Evolutionary conservation across 1,140 invertebrate genomes (phyloP).

Genomic region (Daktulosphaira vitifoliae): DNA sequence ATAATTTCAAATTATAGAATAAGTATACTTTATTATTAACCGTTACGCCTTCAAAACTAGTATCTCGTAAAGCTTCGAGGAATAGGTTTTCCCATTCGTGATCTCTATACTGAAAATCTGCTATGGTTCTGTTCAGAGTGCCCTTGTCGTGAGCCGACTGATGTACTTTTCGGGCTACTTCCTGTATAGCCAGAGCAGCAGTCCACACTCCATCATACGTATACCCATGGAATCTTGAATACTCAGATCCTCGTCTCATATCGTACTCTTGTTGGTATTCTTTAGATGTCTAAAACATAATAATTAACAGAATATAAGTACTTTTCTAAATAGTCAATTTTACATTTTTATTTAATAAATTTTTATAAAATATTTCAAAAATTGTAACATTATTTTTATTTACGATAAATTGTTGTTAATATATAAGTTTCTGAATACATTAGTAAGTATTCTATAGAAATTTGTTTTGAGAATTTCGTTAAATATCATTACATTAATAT

Average conservation of each 20-base stretch:
- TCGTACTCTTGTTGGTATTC: constrained; percentile 83
- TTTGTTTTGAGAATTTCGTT: too few relatives aligned
- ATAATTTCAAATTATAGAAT: too few relatives aligned
- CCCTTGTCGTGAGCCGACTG: constrained; percentile 40
- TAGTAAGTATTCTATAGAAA: too few relatives aligned
- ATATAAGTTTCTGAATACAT: too few relatives aligned
- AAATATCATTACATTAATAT: too few relatives aligned
- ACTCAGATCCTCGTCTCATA: constrained; percentile 63
- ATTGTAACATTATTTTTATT: too few relatives aligned
- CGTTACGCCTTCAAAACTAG: constrained; percentile 88
- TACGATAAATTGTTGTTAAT: too few relatives aligned
- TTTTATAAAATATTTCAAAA: too few relatives aligned
- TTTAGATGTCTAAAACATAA: constrained; percentile 62
- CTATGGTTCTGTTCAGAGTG: constrained; percentile 60
- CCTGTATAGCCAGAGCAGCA: constrained; percentile 81
- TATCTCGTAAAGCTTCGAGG: constrained; percentile 76
- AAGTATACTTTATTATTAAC: constrained; percentile 52
- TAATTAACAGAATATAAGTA: neutral
- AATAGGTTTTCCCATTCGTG: constrained; percentile 81
- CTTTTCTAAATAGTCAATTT: too few relatives aligned
- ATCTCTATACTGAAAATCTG: constrained; percentile 74
- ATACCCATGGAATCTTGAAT: constrained; percentile 92
- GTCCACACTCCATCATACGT: constrained; percentile 97
- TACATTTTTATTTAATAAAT: too few relatives aligned
- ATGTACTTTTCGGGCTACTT: constrained; percentile 62